Evolutionary conservation across 1,140 invertebrate genomes (phyloP).

Genomic region (Ericerus pela): DNA sequence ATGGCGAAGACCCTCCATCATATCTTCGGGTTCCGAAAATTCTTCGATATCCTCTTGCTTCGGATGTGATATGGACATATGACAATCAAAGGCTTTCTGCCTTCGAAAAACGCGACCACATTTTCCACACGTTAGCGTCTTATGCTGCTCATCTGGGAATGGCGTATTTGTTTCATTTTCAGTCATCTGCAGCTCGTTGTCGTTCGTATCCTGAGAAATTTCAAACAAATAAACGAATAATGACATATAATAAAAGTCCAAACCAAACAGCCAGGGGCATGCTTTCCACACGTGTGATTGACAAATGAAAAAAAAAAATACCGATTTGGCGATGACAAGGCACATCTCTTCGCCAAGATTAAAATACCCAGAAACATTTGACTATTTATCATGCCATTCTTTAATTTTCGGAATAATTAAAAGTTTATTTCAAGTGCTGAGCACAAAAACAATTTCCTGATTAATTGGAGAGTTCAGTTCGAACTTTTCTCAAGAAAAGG

Average conservation of each 20-base stretch:
- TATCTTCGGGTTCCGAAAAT: slow-evolving; percentile 65
- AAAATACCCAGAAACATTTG: too few species aligned
- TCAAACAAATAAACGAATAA: too few species aligned
- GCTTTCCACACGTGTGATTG: not conserved
- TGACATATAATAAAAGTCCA: too few species aligned
- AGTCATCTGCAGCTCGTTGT: slow-evolving; percentile 14
- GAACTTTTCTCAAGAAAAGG: too few species aligned
- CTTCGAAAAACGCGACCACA: slow-evolving; percentile 46
- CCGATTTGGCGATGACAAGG: too few species aligned
- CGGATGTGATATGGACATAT: slow-evolving; percentile 40
- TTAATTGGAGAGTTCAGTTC: too few species aligned
- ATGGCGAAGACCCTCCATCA: slow-evolving; percentile 62
- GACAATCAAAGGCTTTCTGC: slow-evolving; percentile 46
- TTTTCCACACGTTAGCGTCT: slow-evolving; percentile 31
- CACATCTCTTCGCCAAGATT: too few species aligned
- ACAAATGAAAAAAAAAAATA: not conserved
- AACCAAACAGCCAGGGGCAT: not conserved
- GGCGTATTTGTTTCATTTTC: slow-evolving; percentile 12
- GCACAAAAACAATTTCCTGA: too few species aligned
- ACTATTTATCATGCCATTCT: too few species aligned
- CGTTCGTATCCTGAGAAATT: slow-evolving; percentile 5
- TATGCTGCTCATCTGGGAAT: slow-evolving; percentile 9
- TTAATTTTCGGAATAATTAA: too few species aligned
- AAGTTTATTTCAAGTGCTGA: too few species aligned
- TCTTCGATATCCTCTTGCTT: slow-evolving; percentile 39